Base-by-base conservation (phyloP, 2,113 vertebrate species). In the Nicator chloris region DNA sequence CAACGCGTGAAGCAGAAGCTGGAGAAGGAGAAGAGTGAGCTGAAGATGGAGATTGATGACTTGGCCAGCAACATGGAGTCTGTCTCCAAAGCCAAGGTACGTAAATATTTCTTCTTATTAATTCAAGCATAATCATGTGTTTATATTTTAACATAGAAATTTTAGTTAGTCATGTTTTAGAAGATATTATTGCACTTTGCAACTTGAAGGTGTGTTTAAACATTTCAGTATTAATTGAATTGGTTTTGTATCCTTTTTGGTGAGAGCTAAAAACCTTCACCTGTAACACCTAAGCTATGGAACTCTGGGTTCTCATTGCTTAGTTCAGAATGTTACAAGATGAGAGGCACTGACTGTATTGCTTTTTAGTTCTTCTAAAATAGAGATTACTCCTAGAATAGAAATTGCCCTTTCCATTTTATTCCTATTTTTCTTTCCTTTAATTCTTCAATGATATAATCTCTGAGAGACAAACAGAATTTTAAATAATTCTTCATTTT, bases 1-100 rank as follows among this genome's bases (percentile, higher is more conserved):
- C 99, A 99, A 72, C 95, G 98, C 1, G 98, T 99, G 78, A 99
- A 99, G 92, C 98, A 99, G 97, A 99, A 99, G 92, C 97, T 99
- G 96, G 98, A 99, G 98, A 99, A 99, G 90, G 99, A 99, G 96
- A 99, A 99, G 84, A 99, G 98, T 4, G 99, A 99, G 92, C 93
- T 98, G 89, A 99, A 98, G 98, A 98, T 99, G 99, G 99, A 99
- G 93, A 98, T 99, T 0, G 99, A 99, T 1, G 98, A 99, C 91
- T 50, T 99, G 42, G 95, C 98, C 21, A 97, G 98, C 35, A 98
- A 98, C 40, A 84, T 98, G 96, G 98, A 98, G 19, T 94, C 93
- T 4, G 97, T 98, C 71, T 98, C 98, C 47, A 98, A 98, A 89
- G 90, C 97, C 35, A 98, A 98, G 97, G 98, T 98, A 95, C 6